Evolutionary conservation across 1,140 invertebrate species (phyloP).

Genomic region (Pomacea maculata): DNA sequence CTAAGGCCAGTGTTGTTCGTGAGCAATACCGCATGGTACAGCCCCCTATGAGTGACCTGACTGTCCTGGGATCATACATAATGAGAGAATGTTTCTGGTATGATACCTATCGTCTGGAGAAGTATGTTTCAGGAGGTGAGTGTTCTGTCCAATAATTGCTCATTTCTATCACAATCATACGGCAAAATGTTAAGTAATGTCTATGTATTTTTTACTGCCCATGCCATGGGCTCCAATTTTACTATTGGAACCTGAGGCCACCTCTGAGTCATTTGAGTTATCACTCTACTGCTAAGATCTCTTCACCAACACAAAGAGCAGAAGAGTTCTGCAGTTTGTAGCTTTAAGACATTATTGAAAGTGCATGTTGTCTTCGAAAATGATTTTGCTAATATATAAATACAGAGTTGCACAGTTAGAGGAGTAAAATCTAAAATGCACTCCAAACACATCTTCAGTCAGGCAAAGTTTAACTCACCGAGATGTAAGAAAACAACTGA

Average conservation of each 20-base stretch:
- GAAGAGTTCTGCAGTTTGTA: too few species aligned
- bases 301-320: too few species aligned
- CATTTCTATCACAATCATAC: not conserved
- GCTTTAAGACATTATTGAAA: too few species aligned
- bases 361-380: too few species aligned
- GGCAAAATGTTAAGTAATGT: too few species aligned
- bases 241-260: too few species aligned
- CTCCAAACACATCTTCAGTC: not conserved
- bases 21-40: slow-evolving; percentile 80
- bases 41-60: slow-evolving; percentile 76
- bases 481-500: not conserved
- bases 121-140: slow-evolving; percentile 32
- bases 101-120: slow-evolving; percentile 78
- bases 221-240: too few species aligned
- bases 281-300: too few species aligned
- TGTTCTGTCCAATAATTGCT: not conserved
- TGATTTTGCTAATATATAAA: too few species aligned
- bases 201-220: too few species aligned
- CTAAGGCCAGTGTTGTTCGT: slow-evolving; percentile 80
- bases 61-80: slow-evolving; percentile 76
- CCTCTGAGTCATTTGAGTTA: too few species aligned
- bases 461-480: not conserved
- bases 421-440: not conserved
- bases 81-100: slow-evolving; percentile 75
- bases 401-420: not conserved